Percentiles rank a stretch among this genome's conserved stretches.
phyloP scores from a whole-genome alignment of 2,888 invertebrate genomes.

The Microdon myrmicae region DNA sequence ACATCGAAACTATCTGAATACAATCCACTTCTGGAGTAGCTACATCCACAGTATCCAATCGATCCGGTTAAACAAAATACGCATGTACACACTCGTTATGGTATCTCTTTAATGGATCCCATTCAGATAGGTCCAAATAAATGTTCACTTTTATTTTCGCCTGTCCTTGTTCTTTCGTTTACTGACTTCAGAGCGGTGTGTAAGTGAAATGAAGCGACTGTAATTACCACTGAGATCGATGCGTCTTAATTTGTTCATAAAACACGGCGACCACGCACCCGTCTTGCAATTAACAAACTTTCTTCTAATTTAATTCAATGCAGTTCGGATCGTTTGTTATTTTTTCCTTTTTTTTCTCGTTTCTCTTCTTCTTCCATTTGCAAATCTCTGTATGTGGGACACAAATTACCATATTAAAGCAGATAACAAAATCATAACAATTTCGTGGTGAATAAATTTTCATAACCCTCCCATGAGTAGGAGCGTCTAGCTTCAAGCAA shows the following conservation, averaged over 20 bases:
- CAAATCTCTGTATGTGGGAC: constrained; percentile 35
- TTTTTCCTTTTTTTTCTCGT: background rate
- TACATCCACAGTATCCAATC: background rate
- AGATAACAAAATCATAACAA: constrained; percentile 52
- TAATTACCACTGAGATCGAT: background rate
- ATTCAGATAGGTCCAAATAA: constrained; percentile 29
- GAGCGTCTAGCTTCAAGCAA: constrained; percentile 15
- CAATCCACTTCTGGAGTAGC: constrained; percentile 30
- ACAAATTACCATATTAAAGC: constrained; percentile 48
- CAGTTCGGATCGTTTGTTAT: no score
- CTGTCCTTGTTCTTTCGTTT: background rate
- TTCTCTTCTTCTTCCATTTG: constrained; percentile 14
- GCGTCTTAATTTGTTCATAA: constrained; percentile 9
- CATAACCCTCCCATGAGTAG: constrained; percentile 26
- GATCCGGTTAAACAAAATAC: constrained; percentile 21
- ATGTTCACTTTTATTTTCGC: constrained; percentile 9
- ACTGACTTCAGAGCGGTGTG: background rate
- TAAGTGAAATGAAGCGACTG: no score
- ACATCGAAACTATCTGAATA: constrained; percentile 1
- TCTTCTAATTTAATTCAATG: background rate
- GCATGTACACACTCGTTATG: constrained; percentile 32
- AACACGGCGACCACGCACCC: constrained; percentile 14
- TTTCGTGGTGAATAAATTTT: constrained; percentile 47
- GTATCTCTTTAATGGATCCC: constrained; percentile 32
- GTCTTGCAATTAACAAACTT: constrained; percentile 29